Evolutionary conservation across 2,888 invertebrate genomes (phyloP), one percentile per base, ranked within the genome.

Genomic region (Rutpela maculata): DNA sequence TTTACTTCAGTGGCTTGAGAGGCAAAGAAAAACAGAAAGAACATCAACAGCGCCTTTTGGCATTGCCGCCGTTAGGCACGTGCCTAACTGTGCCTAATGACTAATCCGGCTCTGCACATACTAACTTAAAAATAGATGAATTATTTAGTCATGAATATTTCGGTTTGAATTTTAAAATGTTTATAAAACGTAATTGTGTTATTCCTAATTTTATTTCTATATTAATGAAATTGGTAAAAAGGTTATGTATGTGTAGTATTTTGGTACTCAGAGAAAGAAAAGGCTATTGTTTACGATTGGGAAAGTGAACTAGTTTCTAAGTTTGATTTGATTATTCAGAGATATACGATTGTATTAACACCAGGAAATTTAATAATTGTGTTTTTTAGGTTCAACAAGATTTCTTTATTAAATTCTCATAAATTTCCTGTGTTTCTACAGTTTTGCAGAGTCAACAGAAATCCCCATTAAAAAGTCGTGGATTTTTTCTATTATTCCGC

Each of bases 361-460:
- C 22, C n/a, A 55, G 31, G 62, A 63, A 62, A 63, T 72, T 63
- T 63, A 72, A 15, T 60, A 63, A 55, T 19, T 12, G 50, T 7
- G 19, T 18, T 19, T 55, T 63, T 35, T 18, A 17, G 19, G 67
- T 66, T 38, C 43, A 66, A 55, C 55, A 55, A 67, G 67, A 26
- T 56, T 12, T 59, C 22, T 18, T 19, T 59, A 22, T 12, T 19
- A 59, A 12, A 56, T 5, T 1, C 10, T 72, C 18, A n/a, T 77
- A 75, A 78, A 78, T 77, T 78, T 70, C 76, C 79, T 78, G 80
- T 77, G 77, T 80, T 82, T 69, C 82, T 82, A 80, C 80, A 81
- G 80, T 71, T 73, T 57, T 76, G 78, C 70, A 80, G 78, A 82
- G 79, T 82, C 78, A 83, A 81, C 81, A 83, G 79, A 84, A 82